Evolutionary conservation across 2,113 vertebrate species (phyloP).

Genomic region (Xyliphius kryptos): DNA sequence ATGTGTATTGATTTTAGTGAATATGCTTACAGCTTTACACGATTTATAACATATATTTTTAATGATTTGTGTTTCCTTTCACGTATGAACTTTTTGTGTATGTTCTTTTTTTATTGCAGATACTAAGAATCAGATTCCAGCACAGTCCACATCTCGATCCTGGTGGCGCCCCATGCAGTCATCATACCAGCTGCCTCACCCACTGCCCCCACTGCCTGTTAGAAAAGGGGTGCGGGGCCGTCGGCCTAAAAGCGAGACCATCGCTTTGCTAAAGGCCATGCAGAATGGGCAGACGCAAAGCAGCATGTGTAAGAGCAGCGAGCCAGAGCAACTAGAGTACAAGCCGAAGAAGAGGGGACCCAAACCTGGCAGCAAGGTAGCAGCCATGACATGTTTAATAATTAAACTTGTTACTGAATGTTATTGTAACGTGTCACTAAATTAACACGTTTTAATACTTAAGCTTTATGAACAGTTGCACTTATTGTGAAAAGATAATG

Average conservation of each 20-base stretch:
- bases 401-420: not conserved
- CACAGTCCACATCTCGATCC: slow-evolving; percentile 67
- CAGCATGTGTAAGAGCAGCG: slow-evolving; percentile 54
- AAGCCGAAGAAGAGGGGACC: slow-evolving; percentile 80
- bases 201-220: slow-evolving; percentile 67
- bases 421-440: no score
- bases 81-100: not conserved
- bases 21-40: no score
- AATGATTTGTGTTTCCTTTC: no score
- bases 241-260: slow-evolving; percentile 70
- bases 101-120: slow-evolving; percentile 62
- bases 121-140: slow-evolving; percentile 69
- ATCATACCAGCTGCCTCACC: slow-evolving; percentile 74
- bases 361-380: slow-evolving; percentile 85
- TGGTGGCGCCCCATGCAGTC: slow-evolving; percentile 79
- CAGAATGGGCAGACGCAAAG: slow-evolving; percentile 68
- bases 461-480: no score
- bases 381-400: not conserved
- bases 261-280: slow-evolving; percentile 67
- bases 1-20: no score
- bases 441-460: no score
- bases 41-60: no score
- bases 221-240: slow-evolving; percentile 78
- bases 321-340: slow-evolving; percentile 61
- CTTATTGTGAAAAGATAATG: no score